These are phyloP conservation scores for Microplitis manilae DNA, from an alignment of 2,888 invertebrate species.

Conservation along the genomic window DNA sequence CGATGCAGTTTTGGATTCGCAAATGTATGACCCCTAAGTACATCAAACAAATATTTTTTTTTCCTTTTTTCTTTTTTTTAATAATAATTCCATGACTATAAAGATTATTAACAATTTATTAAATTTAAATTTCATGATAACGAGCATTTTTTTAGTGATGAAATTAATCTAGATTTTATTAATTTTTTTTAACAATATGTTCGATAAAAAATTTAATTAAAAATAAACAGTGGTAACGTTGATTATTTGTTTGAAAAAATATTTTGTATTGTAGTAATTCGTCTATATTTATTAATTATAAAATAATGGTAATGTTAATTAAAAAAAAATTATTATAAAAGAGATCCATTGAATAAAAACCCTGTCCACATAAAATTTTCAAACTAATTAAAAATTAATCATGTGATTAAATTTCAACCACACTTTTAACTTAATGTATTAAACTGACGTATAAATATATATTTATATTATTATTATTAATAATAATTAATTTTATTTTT, in stretches of 20 bases:
- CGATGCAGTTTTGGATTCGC: background rate
- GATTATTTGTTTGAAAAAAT: background rate
- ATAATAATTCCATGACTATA: background rate
- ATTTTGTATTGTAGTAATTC: background rate
- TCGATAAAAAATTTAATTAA: constrained; percentile 8
- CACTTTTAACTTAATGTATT: constrained; percentile 5
- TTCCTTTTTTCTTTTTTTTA: too few relatives aligned
- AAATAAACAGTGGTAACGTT: constrained; percentile 10
- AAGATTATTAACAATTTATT: background rate
- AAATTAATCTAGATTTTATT: constrained; percentile 1
- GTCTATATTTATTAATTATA: constrained; percentile 18
- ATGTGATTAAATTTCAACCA: background rate
- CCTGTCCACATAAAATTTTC: constrained; percentile 38
- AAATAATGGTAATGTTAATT: background rate
- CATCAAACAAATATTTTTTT: constrained; percentile 14
- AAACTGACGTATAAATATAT: constrained; percentile 41
- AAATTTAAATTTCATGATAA: constrained; percentile 16
- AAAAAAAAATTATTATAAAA: constrained; percentile 14
- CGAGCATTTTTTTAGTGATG: constrained; percentile 18
- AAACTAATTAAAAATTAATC: constrained; percentile 17
- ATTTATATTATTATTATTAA: background rate
- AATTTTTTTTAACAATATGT: constrained; percentile 4
- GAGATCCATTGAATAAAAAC: constrained; percentile 43
- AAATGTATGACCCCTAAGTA: constrained; percentile 32
- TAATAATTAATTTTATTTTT: constrained; percentile 32